phyloP scores from a whole-genome alignment of 2,113 vertebrate species.

The rat (Rattus norvegicus) region DNA sequence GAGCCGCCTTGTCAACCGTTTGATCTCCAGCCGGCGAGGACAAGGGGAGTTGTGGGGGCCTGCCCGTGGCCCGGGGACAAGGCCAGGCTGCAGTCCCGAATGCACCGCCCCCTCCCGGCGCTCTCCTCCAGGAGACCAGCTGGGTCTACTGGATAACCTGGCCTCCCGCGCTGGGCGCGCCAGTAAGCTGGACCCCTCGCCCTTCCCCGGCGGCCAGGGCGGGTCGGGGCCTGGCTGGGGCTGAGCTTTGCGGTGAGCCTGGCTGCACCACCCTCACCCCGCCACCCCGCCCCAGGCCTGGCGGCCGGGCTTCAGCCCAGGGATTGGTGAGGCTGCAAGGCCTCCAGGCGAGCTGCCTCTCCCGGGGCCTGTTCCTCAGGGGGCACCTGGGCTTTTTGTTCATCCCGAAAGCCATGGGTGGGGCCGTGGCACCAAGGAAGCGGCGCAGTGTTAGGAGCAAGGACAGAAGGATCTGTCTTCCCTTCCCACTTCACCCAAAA shows the following conservation, averaged over 20 bases:
- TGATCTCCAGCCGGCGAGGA: constrained; percentile 60
- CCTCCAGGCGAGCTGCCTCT: constrained; percentile 43
- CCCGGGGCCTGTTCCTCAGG: not conserved
- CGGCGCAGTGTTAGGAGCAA: not conserved
- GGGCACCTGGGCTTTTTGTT: constrained; percentile 1
- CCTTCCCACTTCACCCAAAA: not conserved
- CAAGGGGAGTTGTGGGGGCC: constrained; percentile 59
- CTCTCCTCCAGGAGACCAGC: not conserved
- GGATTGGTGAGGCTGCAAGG: not conserved
- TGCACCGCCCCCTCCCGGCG: constrained; percentile 11
- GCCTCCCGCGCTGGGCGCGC: not conserved
- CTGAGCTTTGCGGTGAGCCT: not conserved
- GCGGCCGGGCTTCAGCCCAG: not conserved
- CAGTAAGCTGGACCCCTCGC: not conserved
- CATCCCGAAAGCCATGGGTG: constrained; percentile 46
- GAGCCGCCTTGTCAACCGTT: constrained; percentile 65
- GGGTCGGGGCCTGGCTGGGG: constrained; percentile 38
- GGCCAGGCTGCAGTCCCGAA: constrained; percentile 6
- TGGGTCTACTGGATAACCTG: not conserved
- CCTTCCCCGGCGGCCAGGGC: constrained; percentile 78
- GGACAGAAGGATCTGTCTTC: not conserved
- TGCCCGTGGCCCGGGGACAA: constrained; percentile 55
- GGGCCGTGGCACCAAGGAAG: not conserved
- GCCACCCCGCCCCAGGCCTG: constrained; percentile 54
- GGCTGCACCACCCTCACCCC: constrained; percentile 40